Base-by-base conservation (phyloP, 2,888 invertebrate species). In the Aphodius sticticus region DNA sequence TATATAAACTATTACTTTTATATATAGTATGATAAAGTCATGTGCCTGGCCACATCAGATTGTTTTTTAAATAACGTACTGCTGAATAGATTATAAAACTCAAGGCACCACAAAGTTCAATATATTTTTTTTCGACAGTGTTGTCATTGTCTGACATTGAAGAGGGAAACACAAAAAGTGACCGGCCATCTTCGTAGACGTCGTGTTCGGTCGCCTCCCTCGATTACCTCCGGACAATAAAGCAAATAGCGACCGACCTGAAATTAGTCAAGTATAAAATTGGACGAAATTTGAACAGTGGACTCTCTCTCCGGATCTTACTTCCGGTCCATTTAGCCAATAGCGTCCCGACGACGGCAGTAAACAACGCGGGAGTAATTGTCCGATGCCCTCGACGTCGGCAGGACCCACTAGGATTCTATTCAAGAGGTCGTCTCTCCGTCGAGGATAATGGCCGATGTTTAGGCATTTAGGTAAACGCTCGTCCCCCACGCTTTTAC, bases 161-260 rank as follows among this genome's bases (percentile, higher is more conserved):
- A 53, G 53, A 12, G 1, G 12, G 9, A 53, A 53, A 1, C 53
- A 7, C 9, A 53, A 53, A 53, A 53, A 53, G 12, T 7, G 53
- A 53, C 53, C 53, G 53, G 53, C 53, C 53, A 53, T 53, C 53
- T 53, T 2, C 53, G 53, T 53, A 53, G 53, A 53, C 53, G 53
- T 53, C 53, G 53, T 12, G 2, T 53, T 53, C 9, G 53, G 53
- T 12, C 53, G 53, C 53, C 53, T 12, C 53, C 9, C 12, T 7
- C 53, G 53, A 53, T 53, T 53, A 53, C 53, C 53, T 53, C 53
- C 53, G 53, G 12, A 53, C 53, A 53, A 53, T 53, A 53, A 53
- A 53, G 53, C 53, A 53, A 53, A 53, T 53, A 53, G 53, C 53
- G 53, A 53, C 53, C 53, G 53, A 53, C 53, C 53, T 53, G 53